Percentiles rank a stretch among this genome's conserved stretches.
Conservation (phyloP, 2,113 vertebrate genomes). For the Sinocyclocheilus rhinocerous region DNA sequence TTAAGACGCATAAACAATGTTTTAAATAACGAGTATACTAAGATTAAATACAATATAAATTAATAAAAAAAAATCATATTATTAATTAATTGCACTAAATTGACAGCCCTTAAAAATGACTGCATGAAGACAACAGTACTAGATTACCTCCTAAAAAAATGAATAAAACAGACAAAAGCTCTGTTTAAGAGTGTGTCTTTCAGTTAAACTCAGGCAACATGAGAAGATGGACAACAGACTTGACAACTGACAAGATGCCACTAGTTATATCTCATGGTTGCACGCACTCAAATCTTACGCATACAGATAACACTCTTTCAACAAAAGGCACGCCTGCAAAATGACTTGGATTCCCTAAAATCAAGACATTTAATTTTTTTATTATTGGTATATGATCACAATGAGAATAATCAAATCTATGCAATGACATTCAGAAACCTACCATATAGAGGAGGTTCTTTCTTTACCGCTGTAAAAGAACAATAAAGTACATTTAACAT, state of each 20-base stretch:
- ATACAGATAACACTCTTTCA: conserved; percentile 16
- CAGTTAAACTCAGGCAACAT: neutral
- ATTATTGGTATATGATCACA: conserved; percentile 26
- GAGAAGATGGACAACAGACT: conserved; percentile 20
- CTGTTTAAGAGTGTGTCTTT: neutral
- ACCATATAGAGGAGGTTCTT: conserved; percentile 79
- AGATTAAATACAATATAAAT: too few relatives aligned
- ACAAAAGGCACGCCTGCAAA: conserved; percentile 5
- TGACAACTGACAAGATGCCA: conserved; percentile 11
- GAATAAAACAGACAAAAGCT: conserved; percentile 7
- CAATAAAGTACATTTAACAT: conserved; percentile 60
- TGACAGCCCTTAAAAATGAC: neutral
- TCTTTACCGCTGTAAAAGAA: conserved; percentile 81
- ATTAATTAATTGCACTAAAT: neutral
- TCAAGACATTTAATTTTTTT: conserved; percentile 8
- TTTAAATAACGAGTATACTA: neutral
- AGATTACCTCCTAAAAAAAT: neutral
- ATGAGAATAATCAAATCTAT: conserved; percentile 35
- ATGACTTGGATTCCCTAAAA: conserved; percentile 22
- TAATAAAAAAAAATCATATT: too few relatives aligned
- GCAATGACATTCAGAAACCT: conserved; percentile 70
- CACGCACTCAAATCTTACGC: neutral
- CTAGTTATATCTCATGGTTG: neutral
- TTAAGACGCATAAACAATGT: neutral
- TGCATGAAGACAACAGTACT: neutral